Percentiles rank a stretch among this genome's conserved stretches.
Conservation (phyloP, 1,140 invertebrate species). For the Phymorhynchus buccinoides region DNA sequence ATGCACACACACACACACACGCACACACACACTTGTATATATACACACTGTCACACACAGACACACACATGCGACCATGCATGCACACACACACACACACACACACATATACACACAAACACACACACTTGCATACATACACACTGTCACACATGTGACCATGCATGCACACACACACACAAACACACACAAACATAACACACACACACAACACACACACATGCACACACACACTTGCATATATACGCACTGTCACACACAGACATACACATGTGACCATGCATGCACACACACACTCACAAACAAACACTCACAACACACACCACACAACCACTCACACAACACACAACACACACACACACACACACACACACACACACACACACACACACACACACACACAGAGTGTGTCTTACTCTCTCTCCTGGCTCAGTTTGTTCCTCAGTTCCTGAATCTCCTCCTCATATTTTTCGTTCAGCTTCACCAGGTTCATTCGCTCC, state of each 20-base stretch:
- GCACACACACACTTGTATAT: not conserved
- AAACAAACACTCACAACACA: not conserved
- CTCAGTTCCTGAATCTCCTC: slow-evolving; percentile 78
- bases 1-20: slow-evolving; percentile 68
- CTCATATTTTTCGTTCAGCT: slow-evolving; percentile 78
- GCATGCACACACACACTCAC: too few species aligned
- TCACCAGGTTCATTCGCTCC: slow-evolving; percentile 81
- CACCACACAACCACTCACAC: not conserved
- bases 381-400: not conserved
- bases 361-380: not conserved
- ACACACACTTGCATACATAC: not conserved
- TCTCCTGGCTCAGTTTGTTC: slow-evolving; percentile 73
- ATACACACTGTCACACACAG: too few species aligned
- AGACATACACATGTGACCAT: too few species aligned
- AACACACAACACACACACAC: not conserved
- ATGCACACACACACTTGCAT: not conserved
- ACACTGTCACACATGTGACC: too few species aligned
- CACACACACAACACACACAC: not conserved
- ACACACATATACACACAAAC: too few species aligned
- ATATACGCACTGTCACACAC: not conserved
- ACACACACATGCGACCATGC: too few species aligned
- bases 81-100: too few species aligned
- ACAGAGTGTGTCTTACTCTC: slow-evolving; percentile 44
- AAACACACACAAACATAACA: too few species aligned
- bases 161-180: too few species aligned